Evolutionary conservation across 1,140 invertebrate genomes (phyloP).

Genomic region (Plodia interpunctella): DNA sequence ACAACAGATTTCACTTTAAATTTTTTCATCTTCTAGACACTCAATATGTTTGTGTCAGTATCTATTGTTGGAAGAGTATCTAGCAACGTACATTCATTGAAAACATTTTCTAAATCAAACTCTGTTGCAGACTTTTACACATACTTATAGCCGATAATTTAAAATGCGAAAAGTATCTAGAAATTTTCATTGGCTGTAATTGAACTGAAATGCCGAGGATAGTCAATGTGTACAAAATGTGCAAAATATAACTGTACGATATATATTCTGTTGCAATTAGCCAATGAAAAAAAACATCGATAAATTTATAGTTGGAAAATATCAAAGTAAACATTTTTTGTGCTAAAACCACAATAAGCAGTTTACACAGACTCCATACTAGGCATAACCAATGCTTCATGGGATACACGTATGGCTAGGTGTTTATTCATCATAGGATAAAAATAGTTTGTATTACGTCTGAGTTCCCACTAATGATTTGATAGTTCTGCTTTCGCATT

Average conservation of each 20-base stretch:
- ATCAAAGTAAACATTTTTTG: background rate
- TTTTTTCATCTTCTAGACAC: too few species aligned
- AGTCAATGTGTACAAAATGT: background rate
- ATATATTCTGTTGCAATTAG: background rate
- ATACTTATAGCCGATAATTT: background rate
- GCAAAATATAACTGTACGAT: constrained; percentile 5
- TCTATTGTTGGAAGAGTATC: constrained; percentile 4
- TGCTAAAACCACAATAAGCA: background rate
- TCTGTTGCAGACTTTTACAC: constrained; percentile 2
- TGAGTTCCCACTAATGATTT: too few species aligned
- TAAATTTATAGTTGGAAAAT: background rate
- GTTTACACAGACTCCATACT: background rate
- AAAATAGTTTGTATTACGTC: too few species aligned
- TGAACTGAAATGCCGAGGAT: background rate
- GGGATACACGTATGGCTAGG: too few species aligned
- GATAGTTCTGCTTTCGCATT: background rate
- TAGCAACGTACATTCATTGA: too few species aligned
- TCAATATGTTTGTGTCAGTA: too few species aligned
- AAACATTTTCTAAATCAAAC: background rate
- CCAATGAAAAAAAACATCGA: background rate
- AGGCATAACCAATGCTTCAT: too few species aligned
- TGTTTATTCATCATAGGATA: too few species aligned
- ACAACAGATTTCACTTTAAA: too few species aligned
- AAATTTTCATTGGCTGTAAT: background rate
- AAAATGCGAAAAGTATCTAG: background rate